phyloP scores from a whole-genome alignment of 2,888 invertebrate species.

The Scelioninae gen. 1 region DNA sequence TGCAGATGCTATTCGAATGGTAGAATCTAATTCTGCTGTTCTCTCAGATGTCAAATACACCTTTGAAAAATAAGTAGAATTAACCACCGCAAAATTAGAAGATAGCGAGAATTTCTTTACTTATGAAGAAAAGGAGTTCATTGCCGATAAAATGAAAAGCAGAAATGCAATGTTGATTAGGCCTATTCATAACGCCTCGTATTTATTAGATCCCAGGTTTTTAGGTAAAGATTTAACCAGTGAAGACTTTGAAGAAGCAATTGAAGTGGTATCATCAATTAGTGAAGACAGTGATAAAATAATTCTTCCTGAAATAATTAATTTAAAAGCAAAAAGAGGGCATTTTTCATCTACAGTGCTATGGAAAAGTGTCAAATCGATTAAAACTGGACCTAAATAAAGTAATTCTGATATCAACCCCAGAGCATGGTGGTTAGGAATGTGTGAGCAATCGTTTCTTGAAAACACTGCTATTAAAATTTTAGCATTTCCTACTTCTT shows the following conservation, averaged over 20 bases:
- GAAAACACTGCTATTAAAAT: slow-evolving; percentile 24
- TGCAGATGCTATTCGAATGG: slow-evolving; percentile 5
- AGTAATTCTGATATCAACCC: slow-evolving; percentile 10
- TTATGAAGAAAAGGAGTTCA: slow-evolving; percentile 21
- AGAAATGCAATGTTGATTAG: slow-evolving; percentile 23
- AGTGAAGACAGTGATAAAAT: not conserved
- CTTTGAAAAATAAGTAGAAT: not conserved
- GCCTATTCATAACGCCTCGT: slow-evolving; percentile 23
- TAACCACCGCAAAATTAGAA: slow-evolving; percentile 17
- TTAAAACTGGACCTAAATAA: slow-evolving; percentile 32
- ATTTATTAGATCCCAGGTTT: slow-evolving; percentile 38
- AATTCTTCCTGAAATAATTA: slow-evolving; percentile 26
- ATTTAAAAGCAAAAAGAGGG: slow-evolving; percentile 25
- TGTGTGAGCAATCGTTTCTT: slow-evolving; percentile 27
- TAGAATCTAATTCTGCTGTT: slow-evolving; percentile 32
- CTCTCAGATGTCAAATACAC: slow-evolving; percentile 32
- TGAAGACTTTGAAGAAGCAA: slow-evolving; percentile 16
- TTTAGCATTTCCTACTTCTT: slow-evolving; percentile 37
- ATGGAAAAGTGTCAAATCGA: slow-evolving; percentile 19
- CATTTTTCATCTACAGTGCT: slow-evolving; percentile 15
- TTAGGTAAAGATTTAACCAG: slow-evolving; percentile 17
- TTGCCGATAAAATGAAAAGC: not conserved
- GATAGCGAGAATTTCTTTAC: slow-evolving; percentile 10
- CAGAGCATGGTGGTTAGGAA: slow-evolving; percentile 31
- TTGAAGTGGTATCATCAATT: slow-evolving; percentile 23